phyloP scores from a whole-genome alignment of 2,113 vertebrate genomes.

The Himantopus leucocephalus region DNA sequence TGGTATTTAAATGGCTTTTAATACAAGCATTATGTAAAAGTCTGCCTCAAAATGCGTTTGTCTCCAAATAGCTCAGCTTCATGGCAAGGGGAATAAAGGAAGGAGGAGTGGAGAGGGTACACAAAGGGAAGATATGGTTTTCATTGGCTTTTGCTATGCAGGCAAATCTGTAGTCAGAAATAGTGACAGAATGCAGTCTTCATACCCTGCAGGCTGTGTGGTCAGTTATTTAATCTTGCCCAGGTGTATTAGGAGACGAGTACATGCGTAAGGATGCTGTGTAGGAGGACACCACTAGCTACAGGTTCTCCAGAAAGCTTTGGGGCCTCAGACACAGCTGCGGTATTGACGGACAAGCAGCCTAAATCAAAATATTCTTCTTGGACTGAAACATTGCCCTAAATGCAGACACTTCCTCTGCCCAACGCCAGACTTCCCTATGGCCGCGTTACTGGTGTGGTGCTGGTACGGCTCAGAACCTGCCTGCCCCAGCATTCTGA shows the following conservation, averaged over 20 bases:
- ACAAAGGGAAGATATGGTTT: background rate
- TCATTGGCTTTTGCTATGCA: background rate
- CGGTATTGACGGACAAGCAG: fast-evolving
- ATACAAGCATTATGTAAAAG: background rate
- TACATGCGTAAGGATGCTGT: background rate
- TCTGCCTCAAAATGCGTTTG: background rate
- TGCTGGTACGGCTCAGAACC: background rate
- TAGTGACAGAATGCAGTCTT: background rate
- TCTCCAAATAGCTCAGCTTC: background rate
- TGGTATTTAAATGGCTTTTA: background rate
- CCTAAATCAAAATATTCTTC: background rate
- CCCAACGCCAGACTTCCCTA: fast-evolving
- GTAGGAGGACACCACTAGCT: background rate
- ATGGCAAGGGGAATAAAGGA: background rate
- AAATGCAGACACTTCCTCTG: background rate
- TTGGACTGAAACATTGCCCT: background rate
- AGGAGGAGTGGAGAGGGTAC: background rate
- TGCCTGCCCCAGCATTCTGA: background rate
- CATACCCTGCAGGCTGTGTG: background rate
- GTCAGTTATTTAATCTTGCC: background rate
- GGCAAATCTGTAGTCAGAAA: background rate
- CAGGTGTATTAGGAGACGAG: background rate
- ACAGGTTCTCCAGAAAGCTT: background rate
- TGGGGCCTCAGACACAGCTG: background rate
- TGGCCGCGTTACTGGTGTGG: background rate